Base-by-base conservation (phyloP, 2,113 vertebrate genomes). In the Porphyrio hochstetteri region DNA sequence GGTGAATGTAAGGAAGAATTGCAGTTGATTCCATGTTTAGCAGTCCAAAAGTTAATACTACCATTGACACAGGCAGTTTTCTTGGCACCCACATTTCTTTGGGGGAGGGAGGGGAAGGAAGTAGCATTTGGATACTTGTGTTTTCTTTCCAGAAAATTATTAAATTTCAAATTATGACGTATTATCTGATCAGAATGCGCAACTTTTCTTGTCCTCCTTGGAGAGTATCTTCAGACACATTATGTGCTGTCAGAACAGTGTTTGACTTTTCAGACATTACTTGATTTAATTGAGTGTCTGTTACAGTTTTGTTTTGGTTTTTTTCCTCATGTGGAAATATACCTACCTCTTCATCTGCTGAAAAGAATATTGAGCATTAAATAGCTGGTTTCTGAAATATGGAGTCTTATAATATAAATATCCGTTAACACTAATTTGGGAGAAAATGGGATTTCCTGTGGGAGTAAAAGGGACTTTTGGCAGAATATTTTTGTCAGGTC, bases 281-380 rank as follows among this genome's bases (percentile, higher is more conserved):
- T 97, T 94, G 88, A 98, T 98, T 97, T 95, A 96, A 97, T 82
- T 97, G 96, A 88, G 67, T 96, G 87, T 96, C 97, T 98, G 80
- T 97, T 98, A 93, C 85, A 59, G 78, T 87, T 82, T 83, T 76
- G 28, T 35, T 42, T 50, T 33, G 64, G 81, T 31, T 65, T 64
- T 93, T 96, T 98, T 96, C 95, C 92, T 83, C 96, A 88, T 86
- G 78, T 98, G 96, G 97, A 98, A 97, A 97, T 97, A 97, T 95
- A 97, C 98, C 98, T 98, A 98, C 98, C 98, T 98, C 98, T 98
- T 98, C 92, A 94, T 95, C 96, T 97, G 95, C 97, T 98, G 97
- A 94, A 97, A 98, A 97, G 78, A 98, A 97, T 91, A 97, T 92
- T 95, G 95, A 98, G 95, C 96, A 97, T 98, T 95, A 97, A 98